Base-by-base conservation (phyloP, 2,113 vertebrate genomes). In the Ophiodon elongatus region DNA sequence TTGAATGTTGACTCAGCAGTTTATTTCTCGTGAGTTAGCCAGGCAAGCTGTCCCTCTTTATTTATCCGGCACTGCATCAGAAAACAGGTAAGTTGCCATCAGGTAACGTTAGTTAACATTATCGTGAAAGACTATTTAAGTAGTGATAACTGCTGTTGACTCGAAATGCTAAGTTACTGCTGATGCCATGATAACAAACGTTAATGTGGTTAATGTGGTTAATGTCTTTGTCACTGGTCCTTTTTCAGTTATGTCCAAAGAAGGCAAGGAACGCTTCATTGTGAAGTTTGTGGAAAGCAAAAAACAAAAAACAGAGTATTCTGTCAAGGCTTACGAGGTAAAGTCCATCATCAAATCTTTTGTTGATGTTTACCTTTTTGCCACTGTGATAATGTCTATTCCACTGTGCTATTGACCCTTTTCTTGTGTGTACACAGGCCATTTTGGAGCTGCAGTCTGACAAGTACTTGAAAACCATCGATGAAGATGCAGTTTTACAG, bases 381-480 rank as follows among this genome's bases (percentile, higher is more conserved):
- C 1, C 33, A 4, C 0, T n/a, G 33, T 52, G 35, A 0, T 41
- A n/a, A 39, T 68, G 19, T 45, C 11, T 67, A 1, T 66, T 45
- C 33, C 45, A 31, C 11, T 37, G 66, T n/a, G 23, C 47, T 66
- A 23, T 8, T 74, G 6, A 71, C 11, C 54, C 5, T 89, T 43
- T 80, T 59, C 13, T 80, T 11, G 11, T 73, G 78, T 92, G 91
- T 67, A 57, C 93, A 59, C 84, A 99, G 98, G 97, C 97, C 67
- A 96, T 99, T 90, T 94, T 97, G 87, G 96, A 97, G 86, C 96
- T 99, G 86, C 97, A 99, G 86, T 97, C 98, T 68, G 96, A 99
- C 88, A 97, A 98, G 50, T 96, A 97, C 89, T 93, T 99, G 13
- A 97, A 98, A 84, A 92, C 89, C 50, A 90, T 99, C 27, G 94